phyloP scores from a whole-genome alignment of 2,888 invertebrate genomes.

The Psylliodes chrysocephalus region DNA sequence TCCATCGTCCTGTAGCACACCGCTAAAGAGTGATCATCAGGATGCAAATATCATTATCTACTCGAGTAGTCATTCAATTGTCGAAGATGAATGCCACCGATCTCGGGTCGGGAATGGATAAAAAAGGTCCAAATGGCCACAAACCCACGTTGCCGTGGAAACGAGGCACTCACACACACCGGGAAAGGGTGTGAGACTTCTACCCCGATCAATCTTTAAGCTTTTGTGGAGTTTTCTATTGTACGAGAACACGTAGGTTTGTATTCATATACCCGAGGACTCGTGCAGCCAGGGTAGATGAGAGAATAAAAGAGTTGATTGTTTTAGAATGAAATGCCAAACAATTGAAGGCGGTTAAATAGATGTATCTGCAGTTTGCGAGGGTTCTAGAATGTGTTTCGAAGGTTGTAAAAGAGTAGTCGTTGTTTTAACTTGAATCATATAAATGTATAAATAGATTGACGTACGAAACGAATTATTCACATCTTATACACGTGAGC shows the following conservation, averaged over 20 bases:
- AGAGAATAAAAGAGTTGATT: conserved; percentile 12
- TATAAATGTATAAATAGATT: no score
- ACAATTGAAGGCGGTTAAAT: conserved; percentile 10
- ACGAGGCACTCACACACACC: conserved; percentile 52
- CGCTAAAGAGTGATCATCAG: conserved; percentile 60
- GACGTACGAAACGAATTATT: no score
- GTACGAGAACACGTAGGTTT: conserved; percentile 56
- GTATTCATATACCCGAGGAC: conserved; percentile 22
- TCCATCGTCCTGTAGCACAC: conserved; percentile 52
- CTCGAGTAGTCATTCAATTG: conserved; percentile 64
- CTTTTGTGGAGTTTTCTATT: conserved; percentile 60
- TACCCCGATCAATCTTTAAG: conserved; percentile 62
- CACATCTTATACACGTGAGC: no score
- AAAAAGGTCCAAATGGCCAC: conserved; percentile 62
- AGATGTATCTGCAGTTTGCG: conserved; percentile 1
- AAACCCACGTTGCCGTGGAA: conserved; percentile 60
- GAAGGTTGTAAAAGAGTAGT: no score
- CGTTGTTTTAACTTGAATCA: no score
- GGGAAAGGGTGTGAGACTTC: conserved; percentile 60
- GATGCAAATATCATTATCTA: conserved; percentile 64
- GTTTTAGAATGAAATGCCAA: conserved; percentile 13
- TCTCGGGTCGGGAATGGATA: conserved; percentile 46
- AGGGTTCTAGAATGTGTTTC: no score
- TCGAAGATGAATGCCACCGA: conserved; percentile 62
- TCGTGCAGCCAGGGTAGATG: conserved; percentile 5